phyloP scores from a whole-genome alignment of 2,888 invertebrate species.

The Tenthredo livida region DNA sequence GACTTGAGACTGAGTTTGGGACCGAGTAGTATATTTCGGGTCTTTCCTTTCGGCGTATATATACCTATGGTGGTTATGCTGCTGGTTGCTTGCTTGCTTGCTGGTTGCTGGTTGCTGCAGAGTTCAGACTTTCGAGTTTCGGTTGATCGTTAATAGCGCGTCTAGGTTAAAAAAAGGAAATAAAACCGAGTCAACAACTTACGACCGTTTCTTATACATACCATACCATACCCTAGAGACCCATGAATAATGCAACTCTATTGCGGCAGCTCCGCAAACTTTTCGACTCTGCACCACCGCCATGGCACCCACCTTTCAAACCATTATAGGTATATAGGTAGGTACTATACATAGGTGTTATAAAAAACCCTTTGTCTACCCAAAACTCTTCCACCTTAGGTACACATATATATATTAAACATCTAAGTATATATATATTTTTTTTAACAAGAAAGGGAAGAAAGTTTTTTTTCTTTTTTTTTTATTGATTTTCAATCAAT shows the following conservation, averaged over 20 bases:
- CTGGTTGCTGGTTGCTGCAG: not conserved
- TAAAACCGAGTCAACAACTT: conserved; percentile 47
- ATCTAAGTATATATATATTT: not conserved
- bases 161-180: conserved; percentile 48
- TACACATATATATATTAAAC: too few relatives aligned
- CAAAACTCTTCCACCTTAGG: too few relatives aligned
- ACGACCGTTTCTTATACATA: conserved; percentile 25
- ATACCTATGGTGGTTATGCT: too few relatives aligned
- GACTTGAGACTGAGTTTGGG: conserved; percentile 21
- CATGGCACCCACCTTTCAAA: not conserved
- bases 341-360: too few relatives aligned
- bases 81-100: too few relatives aligned
- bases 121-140: conserved; percentile 11
- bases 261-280: conserved; percentile 60
- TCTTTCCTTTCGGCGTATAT: conserved; percentile 13
- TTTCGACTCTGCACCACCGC: not conserved
- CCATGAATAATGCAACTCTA: conserved; percentile 72
- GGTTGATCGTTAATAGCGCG: conserved; percentile 52
- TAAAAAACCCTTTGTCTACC: conserved; percentile 21
- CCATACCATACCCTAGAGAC: conserved; percentile 58
- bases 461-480: too few relatives aligned
- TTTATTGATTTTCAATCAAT: too few relatives aligned
- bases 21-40: conserved; percentile 22
- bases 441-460: not conserved
- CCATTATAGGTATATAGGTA: not conserved